phyloP scores from a whole-genome alignment of 2,888 invertebrate species.

The Hipparchia sbordonii region DNA sequence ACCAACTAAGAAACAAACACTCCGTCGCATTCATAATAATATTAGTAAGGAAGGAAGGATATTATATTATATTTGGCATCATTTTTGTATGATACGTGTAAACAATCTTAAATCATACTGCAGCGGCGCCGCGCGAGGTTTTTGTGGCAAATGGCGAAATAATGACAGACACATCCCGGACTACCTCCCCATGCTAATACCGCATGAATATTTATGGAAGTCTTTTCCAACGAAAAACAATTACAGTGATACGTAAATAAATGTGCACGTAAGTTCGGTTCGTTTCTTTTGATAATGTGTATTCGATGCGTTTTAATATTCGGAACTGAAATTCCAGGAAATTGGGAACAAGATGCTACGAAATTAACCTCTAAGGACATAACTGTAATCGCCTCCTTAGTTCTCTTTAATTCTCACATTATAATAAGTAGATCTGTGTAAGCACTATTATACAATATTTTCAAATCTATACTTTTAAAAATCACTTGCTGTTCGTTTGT shows the following conservation, averaged over 20 bases:
- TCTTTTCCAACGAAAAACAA: slow-evolving; percentile 64
- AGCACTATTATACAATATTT: too few relatives aligned
- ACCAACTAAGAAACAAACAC: neutral
- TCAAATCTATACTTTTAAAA: too few relatives aligned
- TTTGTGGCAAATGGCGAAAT: slow-evolving; percentile 78
- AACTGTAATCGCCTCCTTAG: neutral
- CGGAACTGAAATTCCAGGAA: slow-evolving; percentile 11
- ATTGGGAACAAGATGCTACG: neutral
- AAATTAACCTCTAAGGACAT: neutral
- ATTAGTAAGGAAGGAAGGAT: too few relatives aligned
- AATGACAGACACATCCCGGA: slow-evolving; percentile 71
- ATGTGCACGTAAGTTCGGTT: slow-evolving; percentile 25
- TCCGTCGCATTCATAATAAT: neutral
- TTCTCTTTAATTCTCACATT: too few relatives aligned
- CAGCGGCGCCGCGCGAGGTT: slow-evolving; percentile 45
- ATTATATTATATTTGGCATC: neutral
- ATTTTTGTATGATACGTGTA: slow-evolving; percentile 35
- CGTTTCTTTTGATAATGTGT: slow-evolving; percentile 20
- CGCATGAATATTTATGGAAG: slow-evolving; percentile 79
- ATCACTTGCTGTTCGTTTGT: too few relatives aligned
- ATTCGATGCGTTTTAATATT: slow-evolving; percentile 23
- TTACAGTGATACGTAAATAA: slow-evolving; percentile 41
- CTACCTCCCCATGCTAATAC: slow-evolving; percentile 71
- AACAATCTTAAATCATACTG: slow-evolving; percentile 40
- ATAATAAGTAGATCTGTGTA: too few relatives aligned